Evolutionary conservation across 2,113 vertebrate genomes (phyloP), one percentile per base, ranked within the genome.

Genomic region (Nycticorax nycticorax): DNA sequence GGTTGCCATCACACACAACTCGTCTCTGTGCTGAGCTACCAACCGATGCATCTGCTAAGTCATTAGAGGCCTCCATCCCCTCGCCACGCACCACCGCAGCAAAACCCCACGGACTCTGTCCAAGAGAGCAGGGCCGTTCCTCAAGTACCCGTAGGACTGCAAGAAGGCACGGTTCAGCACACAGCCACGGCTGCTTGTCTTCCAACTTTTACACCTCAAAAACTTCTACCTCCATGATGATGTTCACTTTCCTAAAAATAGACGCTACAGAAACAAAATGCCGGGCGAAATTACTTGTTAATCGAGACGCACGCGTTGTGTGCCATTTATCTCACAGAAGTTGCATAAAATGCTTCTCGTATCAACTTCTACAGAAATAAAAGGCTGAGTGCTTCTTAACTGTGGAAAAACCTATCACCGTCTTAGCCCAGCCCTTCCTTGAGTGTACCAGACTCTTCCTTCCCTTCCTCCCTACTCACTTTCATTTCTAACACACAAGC

Each of bases 241-340:
- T 1, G n/a, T 0, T 2, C 2, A 3, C 57, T 24, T 27, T 21
- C 10, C 75, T 35, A 12, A 67, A 73, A 67, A 7, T 4, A 18
- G 35, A 14, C 26, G 4, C 15, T 9, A 21, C 5, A 53, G 37
- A 35, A 81, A 12, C 30, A 53, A 41, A 48, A 55, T 0, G 6
- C 10, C 35, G 43, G 15, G 56, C 2, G 0, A 8, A 47, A 53
- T 1, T 2, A 33, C 47, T 45, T 4, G 3, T 15, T 45, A 67
- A 56, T 0, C 7, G 17, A 60, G 45, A 45, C 24, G 1, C 0
- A 0, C 5, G 20, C 32, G 1, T 3, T 6, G 19, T 0, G 0
- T 3, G 8, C 33, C 43, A 5, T 30, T 72, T 35, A 23, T 24
- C 71, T 82, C 16, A 1, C 12, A n/a, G 3, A 6, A 32, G 10